Percentiles rank a stretch among this genome's conserved stretches.
Evolutionary conservation across 2,797 vertebrate species (phyloP).

Genomic region (Epinephelus awoara): DNA sequence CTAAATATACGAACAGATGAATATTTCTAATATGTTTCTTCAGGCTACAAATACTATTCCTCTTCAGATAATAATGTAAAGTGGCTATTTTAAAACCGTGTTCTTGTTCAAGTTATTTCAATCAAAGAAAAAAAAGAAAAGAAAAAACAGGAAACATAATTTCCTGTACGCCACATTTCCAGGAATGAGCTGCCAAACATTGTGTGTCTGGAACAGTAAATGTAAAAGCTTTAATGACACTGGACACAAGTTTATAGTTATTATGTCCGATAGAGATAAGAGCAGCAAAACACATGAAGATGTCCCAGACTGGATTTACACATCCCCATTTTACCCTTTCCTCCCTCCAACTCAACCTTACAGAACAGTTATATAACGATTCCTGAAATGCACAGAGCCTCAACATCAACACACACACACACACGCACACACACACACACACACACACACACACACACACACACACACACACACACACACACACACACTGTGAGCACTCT

Average conservation of each 20-base stretch:
- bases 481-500: neutral
- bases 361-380: conserved; percentile 72
- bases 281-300: neutral
- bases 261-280: neutral
- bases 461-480: conserved; percentile 14
- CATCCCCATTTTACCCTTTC: neutral
- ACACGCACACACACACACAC: conserved; percentile 1
- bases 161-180: conserved; percentile 9
- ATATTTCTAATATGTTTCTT: neutral
- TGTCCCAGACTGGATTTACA: conserved; percentile 7
- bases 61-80: too few species aligned
- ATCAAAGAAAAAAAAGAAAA: too few species aligned
- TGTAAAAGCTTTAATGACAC: conserved; percentile 7
- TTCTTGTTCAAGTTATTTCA: neutral
- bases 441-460: conserved; percentile 1
- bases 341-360: conserved; percentile 36
- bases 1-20: neutral
- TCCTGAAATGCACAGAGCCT: conserved; percentile 61
- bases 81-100: neutral
- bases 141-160: conserved; percentile 16
- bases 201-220: neutral
- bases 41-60: neutral
- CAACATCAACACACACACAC: neutral
- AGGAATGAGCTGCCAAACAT: neutral
- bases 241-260: neutral